Base-by-base conservation (phyloP, 2,797 vertebrate species). In the Sebastes wilsoni region DNA sequence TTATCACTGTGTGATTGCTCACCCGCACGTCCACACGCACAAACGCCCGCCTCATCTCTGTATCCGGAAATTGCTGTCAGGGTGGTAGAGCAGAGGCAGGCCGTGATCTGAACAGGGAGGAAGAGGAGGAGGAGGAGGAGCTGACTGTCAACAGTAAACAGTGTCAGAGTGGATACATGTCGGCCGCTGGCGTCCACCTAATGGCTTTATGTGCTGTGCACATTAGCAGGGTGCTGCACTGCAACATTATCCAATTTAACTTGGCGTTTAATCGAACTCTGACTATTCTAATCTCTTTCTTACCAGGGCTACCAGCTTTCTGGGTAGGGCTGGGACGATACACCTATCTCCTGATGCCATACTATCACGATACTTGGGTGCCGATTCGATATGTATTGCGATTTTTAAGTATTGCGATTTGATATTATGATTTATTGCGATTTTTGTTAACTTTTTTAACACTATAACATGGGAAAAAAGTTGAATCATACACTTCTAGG, bases 41-140 rank as follows among this genome's bases (percentile, higher is more conserved):
- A 72, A 23, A 69, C 2, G 73, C 25, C 77, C 20, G 27, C 61
- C 72, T 83, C 70, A 61, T 77, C 55, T 81, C 54, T 83, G 81
- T 79, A n/a, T 80, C 77, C 28, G 88, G 88, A 89, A 88, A 87
- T 84, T 89, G 77, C 85, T 69, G 84, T 85, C 83, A 62, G 87
- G 69, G 46, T 20, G 46, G 67, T 78, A 74, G 72, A 82, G 87
- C 42, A 1, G 28, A 75, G 80, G 75, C 75, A 64, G 84, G n/a
- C 46, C 75, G 81, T 71, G 87, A 80, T 86, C 61, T 75, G 42
- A 65, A 70, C 27, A 18, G 25, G 42, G 23, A 67, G 82, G 56
- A 61, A 36, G 65, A 27, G 38, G 58, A 69, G 80, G 61, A 69
- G 80, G 61, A 79, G 80, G 77, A 74, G 80, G 72, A 75, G 75